Percentiles rank a stretch among this genome's conserved stretches.
phyloP scores from a whole-genome alignment of 2,113 vertebrate genomes.

The Lepisosteus oculatus region DNA sequence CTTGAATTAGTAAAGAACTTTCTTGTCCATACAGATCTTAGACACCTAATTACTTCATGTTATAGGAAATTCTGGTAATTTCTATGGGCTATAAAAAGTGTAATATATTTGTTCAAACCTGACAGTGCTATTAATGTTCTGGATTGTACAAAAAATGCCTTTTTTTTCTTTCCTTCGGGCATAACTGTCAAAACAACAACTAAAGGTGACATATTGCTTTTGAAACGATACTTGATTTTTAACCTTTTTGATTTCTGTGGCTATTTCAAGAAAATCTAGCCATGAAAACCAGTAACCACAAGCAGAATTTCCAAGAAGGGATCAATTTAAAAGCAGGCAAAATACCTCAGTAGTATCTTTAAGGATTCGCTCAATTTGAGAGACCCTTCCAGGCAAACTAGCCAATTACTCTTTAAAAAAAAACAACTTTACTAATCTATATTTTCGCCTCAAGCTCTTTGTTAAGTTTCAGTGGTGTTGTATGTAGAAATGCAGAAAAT shows the following conservation, averaged over 20 bases:
- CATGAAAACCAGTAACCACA: conserved; percentile 50
- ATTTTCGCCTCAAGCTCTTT: conserved; percentile 31
- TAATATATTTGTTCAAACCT: no score
- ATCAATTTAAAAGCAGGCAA: conserved; percentile 49
- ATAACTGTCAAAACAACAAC: background rate
- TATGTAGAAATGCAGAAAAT: conserved; percentile 21
- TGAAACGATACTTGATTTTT: background rate
- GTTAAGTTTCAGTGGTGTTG: conserved; percentile 22
- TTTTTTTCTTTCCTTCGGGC: background rate
- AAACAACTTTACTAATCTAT: conserved; percentile 30
- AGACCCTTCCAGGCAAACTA: conserved; percentile 55
- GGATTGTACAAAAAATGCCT: no score
- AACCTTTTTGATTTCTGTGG: conserved; percentile 27
- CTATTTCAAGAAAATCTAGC: conserved; percentile 56
- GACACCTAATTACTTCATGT: no score
- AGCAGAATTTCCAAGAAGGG: conserved; percentile 59
- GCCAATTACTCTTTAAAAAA: conserved; percentile 61
- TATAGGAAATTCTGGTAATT: no score
- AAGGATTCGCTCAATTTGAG: conserved; percentile 70
- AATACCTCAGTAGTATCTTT: conserved; percentile 71
- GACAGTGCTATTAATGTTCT: no score
- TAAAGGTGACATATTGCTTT: background rate
- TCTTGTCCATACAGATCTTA: no score
- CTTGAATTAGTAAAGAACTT: no score
- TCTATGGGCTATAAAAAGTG: no score